These are phyloP conservation scores for Agrenia bidenticulata DNA, from an alignment of 2,888 invertebrate genomes.

Conservation along the genomic window DNA sequence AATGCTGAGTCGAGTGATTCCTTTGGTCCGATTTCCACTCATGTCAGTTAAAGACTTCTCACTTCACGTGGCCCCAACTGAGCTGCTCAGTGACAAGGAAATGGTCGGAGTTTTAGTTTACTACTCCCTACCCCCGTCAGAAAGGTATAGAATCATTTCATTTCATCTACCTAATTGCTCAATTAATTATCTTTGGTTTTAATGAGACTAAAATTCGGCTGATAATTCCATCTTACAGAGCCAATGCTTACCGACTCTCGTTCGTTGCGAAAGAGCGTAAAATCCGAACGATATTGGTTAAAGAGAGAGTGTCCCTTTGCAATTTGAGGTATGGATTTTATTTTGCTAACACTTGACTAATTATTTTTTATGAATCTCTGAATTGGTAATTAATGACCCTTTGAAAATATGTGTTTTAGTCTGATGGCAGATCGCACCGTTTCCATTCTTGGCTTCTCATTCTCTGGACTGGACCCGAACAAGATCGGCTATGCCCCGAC, in stretches of 20 bases:
- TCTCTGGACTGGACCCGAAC: slow-evolving; percentile 44
- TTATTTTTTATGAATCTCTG: slow-evolving; percentile 11
- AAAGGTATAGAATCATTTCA: slow-evolving; percentile 26
- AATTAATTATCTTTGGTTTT: not conserved
- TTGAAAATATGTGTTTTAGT: slow-evolving; percentile 20
- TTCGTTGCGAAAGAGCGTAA: slow-evolving; percentile 44
- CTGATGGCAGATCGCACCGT: slow-evolving; percentile 43
- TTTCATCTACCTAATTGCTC: not conserved
- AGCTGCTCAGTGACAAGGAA: slow-evolving; percentile 43
- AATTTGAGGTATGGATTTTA: slow-evolving; percentile 41
- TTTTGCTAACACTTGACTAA: slow-evolving; percentile 7
- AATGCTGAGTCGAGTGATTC: slow-evolving; percentile 35
- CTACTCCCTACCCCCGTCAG: slow-evolving; percentile 44
- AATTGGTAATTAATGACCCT: no score
- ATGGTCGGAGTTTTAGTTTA: slow-evolving; percentile 50
- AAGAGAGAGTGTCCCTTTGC: slow-evolving; percentile 40
- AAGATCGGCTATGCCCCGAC: slow-evolving; percentile 44
- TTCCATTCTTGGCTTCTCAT: slow-evolving; percentile 42
- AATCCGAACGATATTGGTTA: slow-evolving; percentile 35
- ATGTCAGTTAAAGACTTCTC: slow-evolving; percentile 48
- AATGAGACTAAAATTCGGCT: not conserved
- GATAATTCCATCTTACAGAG: slow-evolving; percentile 22
- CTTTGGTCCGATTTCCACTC: slow-evolving; percentile 42
- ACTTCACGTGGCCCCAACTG: slow-evolving; percentile 45
- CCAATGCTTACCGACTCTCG: slow-evolving; percentile 40